Evolutionary conservation across 2,888 invertebrate species (phyloP).

Genomic region (Melitaea athalia): DNA sequence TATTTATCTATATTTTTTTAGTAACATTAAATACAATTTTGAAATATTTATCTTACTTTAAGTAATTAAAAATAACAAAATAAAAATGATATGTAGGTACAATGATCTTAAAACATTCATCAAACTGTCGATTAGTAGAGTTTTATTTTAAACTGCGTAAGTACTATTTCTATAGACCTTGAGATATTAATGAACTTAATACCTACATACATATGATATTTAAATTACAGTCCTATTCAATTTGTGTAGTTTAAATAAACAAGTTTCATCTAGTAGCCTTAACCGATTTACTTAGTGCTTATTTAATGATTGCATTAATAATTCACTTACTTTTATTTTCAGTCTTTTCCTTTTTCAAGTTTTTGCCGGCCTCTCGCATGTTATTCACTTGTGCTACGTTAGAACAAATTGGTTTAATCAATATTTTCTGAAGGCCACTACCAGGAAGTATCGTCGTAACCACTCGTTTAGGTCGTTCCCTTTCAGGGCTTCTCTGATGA

Average conservation of each 20-base stretch:
- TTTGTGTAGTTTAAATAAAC: slow-evolving; percentile 28
- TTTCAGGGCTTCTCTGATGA: slow-evolving; percentile 61
- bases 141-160: too few relatives aligned
- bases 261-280: slow-evolving; percentile 25
- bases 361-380: slow-evolving; percentile 58
- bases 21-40: too few relatives aligned
- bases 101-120: too few relatives aligned
- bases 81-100: too few relatives aligned
- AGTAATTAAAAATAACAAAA: too few relatives aligned
- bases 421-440: slow-evolving; percentile 71
- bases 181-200: slow-evolving; percentile 19
- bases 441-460: slow-evolving; percentile 69
- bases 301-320: neutral
- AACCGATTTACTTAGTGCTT: slow-evolving; percentile 12
- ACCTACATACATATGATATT: slow-evolving; percentile 12
- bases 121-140: too few relatives aligned
- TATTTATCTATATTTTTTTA: too few relatives aligned
- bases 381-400: slow-evolving; percentile 56
- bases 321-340: slow-evolving; percentile 58
- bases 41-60: too few relatives aligned
- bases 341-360: slow-evolving; percentile 52
- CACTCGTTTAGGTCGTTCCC: slow-evolving; percentile 67
- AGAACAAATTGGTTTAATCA: slow-evolving; percentile 63
- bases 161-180: slow-evolving; percentile 18
- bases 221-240: slow-evolving; percentile 24